These are phyloP conservation scores for Protonibea diacanthus DNA, from an alignment of 2,797 vertebrate genomes.

Conservation along the genomic window DNA sequence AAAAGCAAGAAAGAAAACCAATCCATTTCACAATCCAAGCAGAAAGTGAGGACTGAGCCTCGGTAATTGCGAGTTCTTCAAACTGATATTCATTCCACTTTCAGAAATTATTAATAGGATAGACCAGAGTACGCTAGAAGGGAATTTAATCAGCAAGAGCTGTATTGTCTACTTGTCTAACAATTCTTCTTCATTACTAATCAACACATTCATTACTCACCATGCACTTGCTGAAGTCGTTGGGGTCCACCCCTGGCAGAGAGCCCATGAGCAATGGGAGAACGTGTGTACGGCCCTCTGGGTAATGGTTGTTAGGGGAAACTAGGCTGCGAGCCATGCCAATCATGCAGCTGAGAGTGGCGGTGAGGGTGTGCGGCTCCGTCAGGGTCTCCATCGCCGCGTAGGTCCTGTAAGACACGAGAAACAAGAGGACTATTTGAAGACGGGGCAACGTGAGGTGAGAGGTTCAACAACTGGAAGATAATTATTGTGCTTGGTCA, in stretches of 20 bases:
- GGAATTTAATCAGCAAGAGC: constrained; percentile 66
- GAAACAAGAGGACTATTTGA: no score
- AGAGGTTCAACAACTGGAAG: background rate
- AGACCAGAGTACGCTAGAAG: constrained; percentile 36
- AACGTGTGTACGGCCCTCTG: constrained; percentile 95
- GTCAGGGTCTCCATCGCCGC: constrained; percentile 96
- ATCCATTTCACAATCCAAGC: constrained; percentile 67
- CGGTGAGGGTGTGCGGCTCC: constrained; percentile 97
- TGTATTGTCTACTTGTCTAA: constrained; percentile 62
- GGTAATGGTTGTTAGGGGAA: constrained; percentile 90
- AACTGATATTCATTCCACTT: constrained; percentile 70
- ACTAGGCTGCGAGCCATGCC: constrained; percentile 96
- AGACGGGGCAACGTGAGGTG: background rate
- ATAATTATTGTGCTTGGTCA: background rate
- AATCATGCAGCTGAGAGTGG: constrained; percentile 97
- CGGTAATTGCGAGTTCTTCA: constrained; percentile 70
- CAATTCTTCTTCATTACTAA: constrained; percentile 67
- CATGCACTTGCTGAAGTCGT: constrained; percentile 99
- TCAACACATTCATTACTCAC: constrained; percentile 83
- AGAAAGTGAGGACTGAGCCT: constrained; percentile 50
- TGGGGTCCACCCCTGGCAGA: constrained; percentile 96
- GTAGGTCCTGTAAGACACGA: constrained; percentile 87
- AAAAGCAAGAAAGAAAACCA: constrained; percentile 42
- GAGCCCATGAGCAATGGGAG: constrained; percentile 96
- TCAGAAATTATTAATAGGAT: constrained; percentile 70